Evolutionary conservation across 2,888 invertebrate species (phyloP).

Genomic region (Leptinotarsa peninsularis): DNA sequence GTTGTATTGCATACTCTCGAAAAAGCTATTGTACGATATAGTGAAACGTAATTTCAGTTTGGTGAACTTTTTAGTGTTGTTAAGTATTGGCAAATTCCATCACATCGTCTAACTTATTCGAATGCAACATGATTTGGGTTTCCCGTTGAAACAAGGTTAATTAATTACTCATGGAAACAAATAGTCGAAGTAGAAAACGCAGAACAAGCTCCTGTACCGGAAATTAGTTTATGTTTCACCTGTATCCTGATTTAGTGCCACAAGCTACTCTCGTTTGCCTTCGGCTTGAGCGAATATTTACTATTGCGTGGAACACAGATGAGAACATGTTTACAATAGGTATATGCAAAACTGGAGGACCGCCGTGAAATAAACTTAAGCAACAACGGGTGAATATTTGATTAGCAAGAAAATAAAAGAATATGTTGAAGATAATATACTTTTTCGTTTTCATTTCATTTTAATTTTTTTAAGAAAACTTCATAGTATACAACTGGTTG

Average conservation of each 20-base stretch:
- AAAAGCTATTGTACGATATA: no score
- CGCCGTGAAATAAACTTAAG: not conserved
- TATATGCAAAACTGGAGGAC: not conserved
- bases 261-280: constrained; percentile 2
- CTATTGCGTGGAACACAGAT: not conserved
- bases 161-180: constrained; percentile 7
- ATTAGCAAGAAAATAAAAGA: not conserved
- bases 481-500: no score
- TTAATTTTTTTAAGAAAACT: not conserved
- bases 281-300: constrained; percentile 2
- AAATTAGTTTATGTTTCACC: constrained; percentile 11
- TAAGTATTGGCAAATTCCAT: no score
- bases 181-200: not conserved
- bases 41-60: no score
- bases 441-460: not conserved
- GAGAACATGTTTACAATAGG: not conserved
- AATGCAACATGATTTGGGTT: not conserved
- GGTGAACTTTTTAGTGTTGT: no score
- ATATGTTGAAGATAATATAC: not conserved
- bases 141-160: not conserved
- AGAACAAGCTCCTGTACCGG: not conserved
- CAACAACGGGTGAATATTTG: not conserved
- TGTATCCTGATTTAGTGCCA: constrained; percentile 11
- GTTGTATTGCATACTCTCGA: no score
- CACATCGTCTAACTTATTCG: no score